Evolutionary conservation across 2,888 invertebrate species (phyloP).

Genomic region (Incurvaria masculella): DNA sequence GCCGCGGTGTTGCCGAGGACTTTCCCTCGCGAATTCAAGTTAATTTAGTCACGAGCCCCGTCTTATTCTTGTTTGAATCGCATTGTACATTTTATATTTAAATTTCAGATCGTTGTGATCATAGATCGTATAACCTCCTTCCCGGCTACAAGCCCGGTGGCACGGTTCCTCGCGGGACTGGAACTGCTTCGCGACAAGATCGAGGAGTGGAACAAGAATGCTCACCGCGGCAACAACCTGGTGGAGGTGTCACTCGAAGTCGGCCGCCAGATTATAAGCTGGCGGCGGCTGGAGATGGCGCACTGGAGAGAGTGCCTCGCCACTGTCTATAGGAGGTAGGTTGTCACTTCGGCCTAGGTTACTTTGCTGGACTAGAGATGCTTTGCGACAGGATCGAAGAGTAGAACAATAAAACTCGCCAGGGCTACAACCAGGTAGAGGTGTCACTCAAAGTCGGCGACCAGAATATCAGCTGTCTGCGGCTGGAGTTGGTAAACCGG

Average conservation of each 20-base stretch:
- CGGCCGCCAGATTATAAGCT: constrained; percentile 79
- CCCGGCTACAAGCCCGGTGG: constrained; percentile 76
- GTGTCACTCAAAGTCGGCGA: constrained; percentile 72
- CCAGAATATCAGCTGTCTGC: constrained; percentile 88
- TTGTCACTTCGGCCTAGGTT: too few species aligned
- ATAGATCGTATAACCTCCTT: constrained; percentile 65
- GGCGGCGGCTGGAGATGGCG: constrained; percentile 86
- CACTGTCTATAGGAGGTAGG: constrained; percentile 60
- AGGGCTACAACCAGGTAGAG: constrained; percentile 74
- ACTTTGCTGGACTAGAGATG: constrained; percentile 87
- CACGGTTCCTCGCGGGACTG: constrained; percentile 85
- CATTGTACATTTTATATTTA: too few species aligned
- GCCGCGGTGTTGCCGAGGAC: too few species aligned
- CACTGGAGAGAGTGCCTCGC: constrained; percentile 85
- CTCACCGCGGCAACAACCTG: constrained; percentile 83
- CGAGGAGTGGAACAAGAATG: constrained; percentile 91
- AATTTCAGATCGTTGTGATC: constrained; percentile 61
- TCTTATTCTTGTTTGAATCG: too few species aligned
- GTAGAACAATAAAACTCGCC: constrained; percentile 91
- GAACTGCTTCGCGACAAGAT: constrained; percentile 83
- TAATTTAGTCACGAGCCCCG: too few species aligned
- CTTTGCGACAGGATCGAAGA: constrained; percentile 80
- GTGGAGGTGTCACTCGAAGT: constrained; percentile 68
- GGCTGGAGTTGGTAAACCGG: constrained; percentile 86
- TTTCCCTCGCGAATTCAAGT: too few species aligned